Base-by-base conservation (phyloP, 2,888 invertebrate species). In the Drosophila prolongata region DNA sequence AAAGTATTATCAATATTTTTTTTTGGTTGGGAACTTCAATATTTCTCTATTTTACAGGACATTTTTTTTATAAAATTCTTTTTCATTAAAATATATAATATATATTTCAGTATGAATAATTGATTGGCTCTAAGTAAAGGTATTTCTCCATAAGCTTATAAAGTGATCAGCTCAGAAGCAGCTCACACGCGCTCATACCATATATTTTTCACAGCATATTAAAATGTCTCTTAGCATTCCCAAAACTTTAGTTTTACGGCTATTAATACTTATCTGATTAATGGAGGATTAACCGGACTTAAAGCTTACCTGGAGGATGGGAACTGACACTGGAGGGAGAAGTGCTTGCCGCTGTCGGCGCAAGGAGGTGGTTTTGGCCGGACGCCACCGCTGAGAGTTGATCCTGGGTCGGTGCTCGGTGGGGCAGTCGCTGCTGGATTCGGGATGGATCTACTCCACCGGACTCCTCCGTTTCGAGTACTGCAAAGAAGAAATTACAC, bases 291-390 rank as follows among this genome's bases (percentile, higher is more conserved):
- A 16, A 40, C 5, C 3, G 8, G 2, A 4, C 1, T 1, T 2
- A 30, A n/a, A 3, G 16, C 91, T 91, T 83, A 93, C 92, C 93
- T 92, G 92, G 90, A 77, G 92, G 92, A 83, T 93, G 92, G 79
- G 92, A 92, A 80, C 90, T 92, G 84, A 92, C 93, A 91, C 94
- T 94, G 89, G 94, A 94, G 81, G 94, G 94, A 80, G 94, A 94
- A 81, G 93, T 93, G 82, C 93, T 94, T 90, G 94, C 94, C 90
- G 94, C 93, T 79, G 93, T 93, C 91, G 93, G 94, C 91, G 94
- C 93, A 78, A 91, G 91, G 80, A 92, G 91, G 79, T 92, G 93
- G 77, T 90, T 90, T 83, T 92, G 92, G 89, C 91, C 90, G 90
- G 92, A 92, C 91, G 92, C 92, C 92, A 92, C 92, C 90, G 92